Conservation (phyloP, 1,140 invertebrate genomes). For the Drosophila lacertosa region DNA sequence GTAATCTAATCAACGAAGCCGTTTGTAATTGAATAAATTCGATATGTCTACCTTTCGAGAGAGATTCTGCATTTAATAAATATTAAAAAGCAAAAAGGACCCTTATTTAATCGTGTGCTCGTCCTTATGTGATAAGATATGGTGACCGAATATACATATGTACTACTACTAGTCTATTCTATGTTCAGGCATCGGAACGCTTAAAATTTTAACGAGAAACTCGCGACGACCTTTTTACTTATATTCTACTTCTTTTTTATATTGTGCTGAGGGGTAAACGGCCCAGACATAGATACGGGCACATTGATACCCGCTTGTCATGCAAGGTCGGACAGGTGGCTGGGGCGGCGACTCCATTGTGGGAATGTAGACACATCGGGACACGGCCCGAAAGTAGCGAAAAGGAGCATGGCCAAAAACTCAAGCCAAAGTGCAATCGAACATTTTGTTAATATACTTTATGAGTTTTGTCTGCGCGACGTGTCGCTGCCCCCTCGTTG, state of each 20-base stretch:
- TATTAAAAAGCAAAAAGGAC: neutral
- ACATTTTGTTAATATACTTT: slow-evolving; percentile 78
- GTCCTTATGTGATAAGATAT: slow-evolving; percentile 39
- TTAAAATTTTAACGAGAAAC: slow-evolving; percentile 47
- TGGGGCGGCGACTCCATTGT: slow-evolving; percentile 2
- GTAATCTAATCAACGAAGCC: slow-evolving; percentile 3
- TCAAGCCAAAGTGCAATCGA: slow-evolving; percentile 75
- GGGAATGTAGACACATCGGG: slow-evolving; percentile 11
- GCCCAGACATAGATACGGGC: slow-evolving; percentile 28
- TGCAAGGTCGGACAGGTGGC: slow-evolving; percentile 41
- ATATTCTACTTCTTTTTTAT: no score
- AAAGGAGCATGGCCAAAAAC: slow-evolving; percentile 36
- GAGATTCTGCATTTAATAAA: neutral
- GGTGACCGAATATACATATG: slow-evolving; percentile 30
- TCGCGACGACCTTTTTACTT: slow-evolving; percentile 35
- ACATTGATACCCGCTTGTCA: slow-evolving; percentile 64
- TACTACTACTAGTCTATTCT: no score
- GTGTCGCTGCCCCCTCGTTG: slow-evolving; percentile 53
- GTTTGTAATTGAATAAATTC: slow-evolving; percentile 8
- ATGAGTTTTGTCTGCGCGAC: slow-evolving; percentile 67
- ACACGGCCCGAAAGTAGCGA: slow-evolving; percentile 19
- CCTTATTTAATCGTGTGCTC: neutral
- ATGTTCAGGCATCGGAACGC: slow-evolving; percentile 11
- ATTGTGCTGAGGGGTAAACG: neutral
- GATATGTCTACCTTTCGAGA: slow-evolving; percentile 7